phyloP scores from a whole-genome alignment of 2,113 vertebrate species.

The Megalops atlanticus region DNA sequence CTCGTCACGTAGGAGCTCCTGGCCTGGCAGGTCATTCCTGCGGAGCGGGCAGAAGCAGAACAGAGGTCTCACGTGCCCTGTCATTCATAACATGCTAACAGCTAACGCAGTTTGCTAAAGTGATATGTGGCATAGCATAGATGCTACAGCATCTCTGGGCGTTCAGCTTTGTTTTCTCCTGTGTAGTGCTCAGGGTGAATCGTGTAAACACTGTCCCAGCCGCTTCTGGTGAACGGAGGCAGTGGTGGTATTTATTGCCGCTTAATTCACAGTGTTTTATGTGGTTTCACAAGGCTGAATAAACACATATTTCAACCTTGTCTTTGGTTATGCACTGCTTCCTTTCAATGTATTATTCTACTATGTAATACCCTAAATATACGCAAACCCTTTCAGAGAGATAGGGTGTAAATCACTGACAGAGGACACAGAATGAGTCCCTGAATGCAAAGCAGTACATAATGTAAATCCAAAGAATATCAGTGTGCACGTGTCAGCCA shows the following conservation, averaged over 20 bases:
- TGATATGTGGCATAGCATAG: not conserved
- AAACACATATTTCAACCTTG: conserved; percentile 1
- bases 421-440: not conserved
- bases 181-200: not conserved
- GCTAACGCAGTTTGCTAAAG: not conserved
- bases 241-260: not conserved
- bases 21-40: conserved; percentile 98
- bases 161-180: not conserved
- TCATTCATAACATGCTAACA: not conserved
- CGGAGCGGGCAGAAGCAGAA: conserved; percentile 25
- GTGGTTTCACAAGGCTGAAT: conserved; percentile 2
- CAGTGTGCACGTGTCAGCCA: not conserved
- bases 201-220: not conserved
- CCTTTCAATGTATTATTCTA: not conserved
- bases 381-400: not conserved
- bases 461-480: not conserved
- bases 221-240: not conserved
- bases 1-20: conserved; percentile 92
- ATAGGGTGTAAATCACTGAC: not conserved
- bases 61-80: too few relatives aligned
- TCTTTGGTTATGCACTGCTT: not conserved
- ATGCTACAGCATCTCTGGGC: not conserved
- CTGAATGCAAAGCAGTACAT: not conserved
- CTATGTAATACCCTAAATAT: not conserved
- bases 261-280: not conserved